A percentile compares a stretch with the other conserved stretches of the same genome.
Conservation (phyloP, 2,797 vertebrate species). For the Cuculus canorus region DNA sequence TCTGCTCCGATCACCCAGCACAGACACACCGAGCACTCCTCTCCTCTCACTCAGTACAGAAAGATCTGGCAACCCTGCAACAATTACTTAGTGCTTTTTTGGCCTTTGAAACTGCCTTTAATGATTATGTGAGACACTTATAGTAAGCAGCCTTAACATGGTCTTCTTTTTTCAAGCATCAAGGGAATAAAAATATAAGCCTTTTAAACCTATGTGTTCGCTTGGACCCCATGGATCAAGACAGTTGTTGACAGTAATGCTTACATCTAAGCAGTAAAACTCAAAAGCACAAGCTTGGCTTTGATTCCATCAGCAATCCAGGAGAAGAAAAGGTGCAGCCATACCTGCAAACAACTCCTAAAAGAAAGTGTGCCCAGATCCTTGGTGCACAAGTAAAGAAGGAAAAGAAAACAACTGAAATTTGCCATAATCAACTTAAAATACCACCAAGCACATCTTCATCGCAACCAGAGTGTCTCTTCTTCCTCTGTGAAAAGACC, state of each 20-base stretch:
- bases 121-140: constrained; percentile 2
- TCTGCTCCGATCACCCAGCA: not conserved
- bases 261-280: not conserved
- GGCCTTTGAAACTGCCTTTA: not conserved
- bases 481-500: not conserved
- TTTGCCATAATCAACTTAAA: not conserved
- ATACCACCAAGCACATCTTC: not conserved
- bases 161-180: not conserved
- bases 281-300: not conserved
- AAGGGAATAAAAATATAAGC: not conserved
- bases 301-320: not conserved
- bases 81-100: not conserved
- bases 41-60: not conserved
- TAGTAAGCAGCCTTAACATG: not conserved
- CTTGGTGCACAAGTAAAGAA: not conserved
- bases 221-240: not conserved
- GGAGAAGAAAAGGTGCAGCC: not conserved
- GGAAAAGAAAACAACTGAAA: not conserved
- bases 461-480: not conserved
- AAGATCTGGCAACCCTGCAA: not conserved
- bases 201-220: not conserved
- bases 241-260: not conserved
- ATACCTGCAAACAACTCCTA: not conserved
- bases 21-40: not conserved
- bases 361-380: rapidly evolving